Conservation (phyloP, 2,797 vertebrate species). For the Podargus strigoides region DNA sequence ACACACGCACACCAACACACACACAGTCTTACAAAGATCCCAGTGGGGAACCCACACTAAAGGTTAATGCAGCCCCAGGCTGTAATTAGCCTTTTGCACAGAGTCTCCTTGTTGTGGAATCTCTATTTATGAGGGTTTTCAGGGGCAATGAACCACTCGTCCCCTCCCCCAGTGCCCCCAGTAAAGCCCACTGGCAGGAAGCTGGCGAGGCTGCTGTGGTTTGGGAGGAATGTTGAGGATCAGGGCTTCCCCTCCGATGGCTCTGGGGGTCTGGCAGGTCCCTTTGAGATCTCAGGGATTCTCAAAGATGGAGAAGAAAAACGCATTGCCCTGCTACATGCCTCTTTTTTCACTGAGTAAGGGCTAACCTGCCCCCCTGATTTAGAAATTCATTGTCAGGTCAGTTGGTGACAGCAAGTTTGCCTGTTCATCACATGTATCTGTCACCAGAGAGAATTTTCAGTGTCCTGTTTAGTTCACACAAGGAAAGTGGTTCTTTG, state of each 20-base stretch:
- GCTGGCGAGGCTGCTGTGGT: background rate
- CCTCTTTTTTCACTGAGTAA: background rate
- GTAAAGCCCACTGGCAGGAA: constrained; percentile 59
- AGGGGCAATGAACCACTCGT: constrained; percentile 9
- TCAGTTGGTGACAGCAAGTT: background rate
- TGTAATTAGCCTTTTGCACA: constrained; percentile 68
- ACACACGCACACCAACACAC: background rate
- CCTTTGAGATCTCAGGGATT: background rate
- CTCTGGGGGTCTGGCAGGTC: background rate
- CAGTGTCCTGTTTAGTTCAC: background rate
- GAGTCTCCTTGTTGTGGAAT: constrained; percentile 65
- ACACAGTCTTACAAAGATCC: constrained; percentile 5
- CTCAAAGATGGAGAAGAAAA: background rate
- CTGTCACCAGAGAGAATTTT: background rate
- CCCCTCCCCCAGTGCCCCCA: constrained; percentile 51
- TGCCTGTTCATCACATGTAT: background rate
- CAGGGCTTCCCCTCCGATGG: background rate
- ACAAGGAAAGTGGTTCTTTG: background rate
- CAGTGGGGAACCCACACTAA: constrained; percentile 54
- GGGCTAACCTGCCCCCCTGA: background rate
- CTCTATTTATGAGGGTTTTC: constrained; percentile 57
- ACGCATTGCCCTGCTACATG: background rate
- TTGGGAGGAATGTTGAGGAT: background rate
- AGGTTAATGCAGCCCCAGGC: constrained; percentile 67
- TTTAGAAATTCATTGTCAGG: background rate